Evolutionary conservation across 2,797 vertebrate genomes (phyloP).

Genomic region (Poecile montanus): DNA sequence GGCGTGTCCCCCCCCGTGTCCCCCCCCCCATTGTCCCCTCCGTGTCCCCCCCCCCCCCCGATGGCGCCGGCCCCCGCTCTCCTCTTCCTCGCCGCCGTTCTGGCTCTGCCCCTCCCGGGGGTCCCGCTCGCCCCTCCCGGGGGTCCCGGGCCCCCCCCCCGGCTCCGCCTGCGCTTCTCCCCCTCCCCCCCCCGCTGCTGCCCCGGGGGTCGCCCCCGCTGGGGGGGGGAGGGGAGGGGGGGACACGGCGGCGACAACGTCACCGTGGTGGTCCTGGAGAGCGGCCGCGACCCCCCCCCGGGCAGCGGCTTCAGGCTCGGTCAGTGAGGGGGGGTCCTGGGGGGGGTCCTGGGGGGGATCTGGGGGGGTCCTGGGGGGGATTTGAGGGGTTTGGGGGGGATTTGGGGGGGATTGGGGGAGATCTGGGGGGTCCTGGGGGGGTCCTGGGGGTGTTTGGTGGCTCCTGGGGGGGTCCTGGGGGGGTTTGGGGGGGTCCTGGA

Average conservation of each 20-base stretch:
- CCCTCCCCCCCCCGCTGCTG: background rate
- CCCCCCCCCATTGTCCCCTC: background rate
- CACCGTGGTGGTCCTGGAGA: background rate
- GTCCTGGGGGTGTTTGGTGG: too few relatives aligned
- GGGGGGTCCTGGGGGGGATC: too few relatives aligned
- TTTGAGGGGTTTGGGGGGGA: too few relatives aligned
- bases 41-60: background rate
- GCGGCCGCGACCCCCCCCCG: background rate
- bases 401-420: too few relatives aligned
- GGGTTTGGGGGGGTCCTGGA: too few relatives aligned
- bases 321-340: background rate
- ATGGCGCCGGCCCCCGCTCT: background rate
- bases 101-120: background rate
- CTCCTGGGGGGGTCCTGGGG: too few relatives aligned
- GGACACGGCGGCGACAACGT: too few relatives aligned
- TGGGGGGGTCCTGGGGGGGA: too few relatives aligned
- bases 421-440: too few relatives aligned
- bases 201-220: background rate
- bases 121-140: background rate
- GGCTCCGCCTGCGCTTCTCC: background rate
- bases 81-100: background rate
- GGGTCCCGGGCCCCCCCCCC: background rate
- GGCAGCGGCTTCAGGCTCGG: background rate
- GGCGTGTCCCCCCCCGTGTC: too few relatives aligned
- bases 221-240: too few relatives aligned